Percentiles rank a stretch among this genome's conserved stretches.
Conservation (phyloP, 2,113 vertebrate species). For the Spermophilus dauricus region DNA sequence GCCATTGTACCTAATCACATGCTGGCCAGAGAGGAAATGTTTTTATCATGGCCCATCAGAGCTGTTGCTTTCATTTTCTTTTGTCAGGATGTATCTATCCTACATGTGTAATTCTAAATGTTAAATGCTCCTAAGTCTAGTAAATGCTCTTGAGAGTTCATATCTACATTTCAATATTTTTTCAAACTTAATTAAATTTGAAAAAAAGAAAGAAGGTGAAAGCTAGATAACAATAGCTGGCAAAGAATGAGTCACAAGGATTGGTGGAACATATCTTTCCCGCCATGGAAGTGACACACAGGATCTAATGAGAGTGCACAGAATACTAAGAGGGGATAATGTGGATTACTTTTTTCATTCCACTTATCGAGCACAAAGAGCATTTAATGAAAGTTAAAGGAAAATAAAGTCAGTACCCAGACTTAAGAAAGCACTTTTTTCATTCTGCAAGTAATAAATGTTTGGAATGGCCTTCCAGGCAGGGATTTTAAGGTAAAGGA, state of each 20-base stretch:
- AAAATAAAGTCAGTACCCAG: constrained; percentile 31
- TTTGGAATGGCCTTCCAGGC: constrained; percentile 20
- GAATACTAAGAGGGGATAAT: constrained; percentile 1
- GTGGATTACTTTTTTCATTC: background rate
- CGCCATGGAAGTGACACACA: background rate
- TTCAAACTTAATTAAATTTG: constrained; percentile 57
- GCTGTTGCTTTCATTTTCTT: background rate
- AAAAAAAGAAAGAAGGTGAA: constrained; percentile 9
- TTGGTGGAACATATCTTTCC: background rate
- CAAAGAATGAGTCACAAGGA: background rate
- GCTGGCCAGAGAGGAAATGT: background rate
- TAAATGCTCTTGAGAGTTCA: constrained; percentile 32
- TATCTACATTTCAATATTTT: background rate
- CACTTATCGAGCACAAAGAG: constrained; percentile 30
- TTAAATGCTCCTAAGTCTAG: constrained; percentile 24
- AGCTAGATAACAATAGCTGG: constrained; percentile 3
- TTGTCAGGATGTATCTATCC: background rate
- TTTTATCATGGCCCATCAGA: background rate
- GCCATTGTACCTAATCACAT: background rate
- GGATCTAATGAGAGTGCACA: background rate
- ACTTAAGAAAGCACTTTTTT: constrained; percentile 60
- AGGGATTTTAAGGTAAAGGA: constrained; percentile 38
- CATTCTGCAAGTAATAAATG: constrained; percentile 42
- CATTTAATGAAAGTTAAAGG: constrained; percentile 55
- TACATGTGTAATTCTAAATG: constrained; percentile 26